Evolutionary conservation across 64 coral and sea anemone species (phyloP), one percentile per base, ranked within the genome.

Genomic region (Anthopleura sola): DNA sequence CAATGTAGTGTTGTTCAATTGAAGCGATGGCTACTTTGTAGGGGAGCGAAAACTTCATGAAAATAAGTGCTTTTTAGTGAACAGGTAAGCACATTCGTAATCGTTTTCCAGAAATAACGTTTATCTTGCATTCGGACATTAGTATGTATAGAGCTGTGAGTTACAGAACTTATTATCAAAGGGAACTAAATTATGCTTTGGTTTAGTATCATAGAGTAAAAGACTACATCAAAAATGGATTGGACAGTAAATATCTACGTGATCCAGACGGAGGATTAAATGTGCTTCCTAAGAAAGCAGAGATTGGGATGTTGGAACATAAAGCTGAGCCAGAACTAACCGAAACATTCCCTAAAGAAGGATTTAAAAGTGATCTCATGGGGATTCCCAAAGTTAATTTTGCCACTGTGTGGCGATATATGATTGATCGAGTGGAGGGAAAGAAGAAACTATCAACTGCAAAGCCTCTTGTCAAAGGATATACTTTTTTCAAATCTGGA

Each of bases 401-500:
- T 20, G 40, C 17, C 2, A 40, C 85, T 2, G 39, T 60, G 19
- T 85, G 83, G 83, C 0, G 53, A 58, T 85, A 85, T n/a, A 85
- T 85, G 83, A 64, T 85, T 68, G 83, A 58, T 16, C 3, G 2
- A 3, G 54, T 55, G 2, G 54, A 85, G 21, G 6, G 10, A 4
- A 85, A 85, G 57, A 85, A 60, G 26, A 39, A 87, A 44, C 85
- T 87, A 3, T 86, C 85, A 0, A 87, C 85, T 1, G 85, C 85
- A 3, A 87, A 87, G 23, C 85, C 85, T 4, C 5, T 87, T 0
- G 69, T 87, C 15, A 87, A 87, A 55, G 85, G 85, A 26, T 87
- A 40, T 20, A 87, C 77, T 13, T 87, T 87, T 38, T 87, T n/a
- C 19, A 87, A 87, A n/a, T 87, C 85, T 49, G 85, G 85, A 0